These are phyloP conservation scores for Dromiciops gliroides DNA, from an alignment of 2,113 vertebrate genomes.

Conservation along the genomic window DNA sequence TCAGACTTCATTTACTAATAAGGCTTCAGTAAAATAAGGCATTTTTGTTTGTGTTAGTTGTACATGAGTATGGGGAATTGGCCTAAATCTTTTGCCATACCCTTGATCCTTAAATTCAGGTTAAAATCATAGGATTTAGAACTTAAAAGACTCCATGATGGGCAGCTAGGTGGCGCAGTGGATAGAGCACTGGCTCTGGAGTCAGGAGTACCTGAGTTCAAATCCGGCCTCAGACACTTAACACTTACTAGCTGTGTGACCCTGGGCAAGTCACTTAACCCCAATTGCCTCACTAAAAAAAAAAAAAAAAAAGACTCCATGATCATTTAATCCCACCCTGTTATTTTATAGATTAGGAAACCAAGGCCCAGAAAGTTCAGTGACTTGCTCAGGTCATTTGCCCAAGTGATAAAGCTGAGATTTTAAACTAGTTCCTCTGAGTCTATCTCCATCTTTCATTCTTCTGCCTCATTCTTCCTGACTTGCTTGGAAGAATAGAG, in stretches of 20 bases:
- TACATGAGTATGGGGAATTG: neutral
- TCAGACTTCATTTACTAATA: neutral
- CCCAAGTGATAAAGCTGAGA: neutral
- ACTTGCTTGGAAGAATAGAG: neutral
- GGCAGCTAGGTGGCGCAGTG: too few species aligned
- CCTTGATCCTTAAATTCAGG: neutral
- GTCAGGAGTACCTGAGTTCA: too few species aligned
- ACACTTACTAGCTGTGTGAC: too few species aligned
- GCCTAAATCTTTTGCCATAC: neutral
- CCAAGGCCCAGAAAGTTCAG: neutral
- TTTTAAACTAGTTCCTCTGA: fast-evolving
- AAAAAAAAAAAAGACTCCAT: too few species aligned
- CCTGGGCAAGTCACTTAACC: too few species aligned
- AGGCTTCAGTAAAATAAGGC: neutral
- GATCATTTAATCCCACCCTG: too few species aligned
- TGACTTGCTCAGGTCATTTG: neutral
- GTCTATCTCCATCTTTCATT: neutral
- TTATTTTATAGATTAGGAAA: neutral
- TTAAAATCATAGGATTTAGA: neutral
- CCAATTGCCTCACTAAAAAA: too few species aligned
- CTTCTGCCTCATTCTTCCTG: neutral
- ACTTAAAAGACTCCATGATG: too few species aligned
- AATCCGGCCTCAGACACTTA: too few species aligned
- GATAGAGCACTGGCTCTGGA: too few species aligned
- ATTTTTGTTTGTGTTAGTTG: neutral